Percentiles rank a stretch among this genome's conserved stretches.
phyloP scores from a whole-genome alignment of 2,797 vertebrate species.

The Microchirus variegatus region DNA sequence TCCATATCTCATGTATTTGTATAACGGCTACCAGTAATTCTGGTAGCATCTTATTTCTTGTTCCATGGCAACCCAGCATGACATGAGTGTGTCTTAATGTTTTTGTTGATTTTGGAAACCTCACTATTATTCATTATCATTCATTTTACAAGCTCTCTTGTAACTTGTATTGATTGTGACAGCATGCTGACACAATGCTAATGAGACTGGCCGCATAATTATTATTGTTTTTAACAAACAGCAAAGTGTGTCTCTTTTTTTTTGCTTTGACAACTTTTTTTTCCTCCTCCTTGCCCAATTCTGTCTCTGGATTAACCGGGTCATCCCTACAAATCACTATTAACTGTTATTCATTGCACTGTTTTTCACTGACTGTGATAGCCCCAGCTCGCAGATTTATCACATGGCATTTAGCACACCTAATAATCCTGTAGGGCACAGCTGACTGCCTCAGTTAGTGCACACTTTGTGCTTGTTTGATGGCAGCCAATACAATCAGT shows the following conservation, averaged over 20 bases:
- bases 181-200: slow-evolving; percentile 14
- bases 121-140: slow-evolving; percentile 15
- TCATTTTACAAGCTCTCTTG: slow-evolving; percentile 4
- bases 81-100: neutral
- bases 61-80: slow-evolving; percentile 30
- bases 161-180: slow-evolving; percentile 12
- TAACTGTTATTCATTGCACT: slow-evolving; percentile 31
- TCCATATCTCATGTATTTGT: slow-evolving; percentile 8
- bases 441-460: slow-evolving; percentile 11
- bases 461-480: slow-evolving; percentile 31
- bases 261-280: slow-evolving; percentile 5
- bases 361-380: slow-evolving; percentile 13
- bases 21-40: slow-evolving; percentile 7
- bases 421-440: neutral
- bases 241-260: slow-evolving; percentile 13
- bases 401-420: slow-evolving; percentile 16
- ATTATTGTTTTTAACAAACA: slow-evolving; percentile 14
- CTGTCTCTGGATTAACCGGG: slow-evolving; percentile 27
- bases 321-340: slow-evolving; percentile 31
- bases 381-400: slow-evolving; percentile 11
- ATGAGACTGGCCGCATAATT: slow-evolving; percentile 15
- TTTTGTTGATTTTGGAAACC: neutral
- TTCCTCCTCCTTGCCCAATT: slow-evolving; percentile 10
- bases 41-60: slow-evolving; percentile 4
- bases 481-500: slow-evolving; percentile 13